Conservation (phyloP, 2,888 invertebrate genomes). For the Agrotis puta region DNA sequence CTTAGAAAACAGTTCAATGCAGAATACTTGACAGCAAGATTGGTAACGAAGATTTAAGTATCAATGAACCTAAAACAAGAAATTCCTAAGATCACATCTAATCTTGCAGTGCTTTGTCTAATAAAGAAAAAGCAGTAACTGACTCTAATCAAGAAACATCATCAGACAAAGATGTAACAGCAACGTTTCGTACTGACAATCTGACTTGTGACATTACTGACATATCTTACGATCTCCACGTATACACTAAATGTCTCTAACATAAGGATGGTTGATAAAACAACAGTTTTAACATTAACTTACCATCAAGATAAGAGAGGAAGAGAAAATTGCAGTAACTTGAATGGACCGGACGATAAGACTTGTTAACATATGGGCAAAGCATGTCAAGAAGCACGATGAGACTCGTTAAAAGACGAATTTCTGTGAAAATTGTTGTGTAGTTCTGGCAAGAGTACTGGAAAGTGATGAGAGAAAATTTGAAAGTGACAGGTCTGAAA, state of each 20-base stretch:
- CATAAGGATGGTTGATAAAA: slow-evolving; percentile 10
- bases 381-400: slow-evolving; percentile 9
- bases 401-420: not conserved
- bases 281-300: slow-evolving; percentile 16
- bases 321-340: slow-evolving; percentile 30
- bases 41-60: not conserved
- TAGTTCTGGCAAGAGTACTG: not conserved
- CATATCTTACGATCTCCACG: slow-evolving; percentile 20
- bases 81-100: not conserved
- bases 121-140: not conserved
- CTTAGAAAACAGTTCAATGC: not conserved
- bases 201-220: not conserved
- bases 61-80: not conserved
- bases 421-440: slow-evolving; percentile 9
- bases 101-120: not conserved
- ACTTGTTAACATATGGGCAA: not conserved
- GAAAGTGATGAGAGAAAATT: not conserved
- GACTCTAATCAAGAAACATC: not conserved
- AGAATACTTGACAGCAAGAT: not conserved
- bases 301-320: slow-evolving; percentile 32
- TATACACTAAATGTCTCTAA: slow-evolving; percentile 5
- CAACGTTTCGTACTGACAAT: not conserved
- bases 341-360: slow-evolving; percentile 26
- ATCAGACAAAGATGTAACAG: not conserved
- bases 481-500: not conserved